Evolutionary conservation across 2,113 vertebrate genomes (phyloP), one percentile per base, ranked within the genome.

Genomic region (Mus pahari): DNA sequence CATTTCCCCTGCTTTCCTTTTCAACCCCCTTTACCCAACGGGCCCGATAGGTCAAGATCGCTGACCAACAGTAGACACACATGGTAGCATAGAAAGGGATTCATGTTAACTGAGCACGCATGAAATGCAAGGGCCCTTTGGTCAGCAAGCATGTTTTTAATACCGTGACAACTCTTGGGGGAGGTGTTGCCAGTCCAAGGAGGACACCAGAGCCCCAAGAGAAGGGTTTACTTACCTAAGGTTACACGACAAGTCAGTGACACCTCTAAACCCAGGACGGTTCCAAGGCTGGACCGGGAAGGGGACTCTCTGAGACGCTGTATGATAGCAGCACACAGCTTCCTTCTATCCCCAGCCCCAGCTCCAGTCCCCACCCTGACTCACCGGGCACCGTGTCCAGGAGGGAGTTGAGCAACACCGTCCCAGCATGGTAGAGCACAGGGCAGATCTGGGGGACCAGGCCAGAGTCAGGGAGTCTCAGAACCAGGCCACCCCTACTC

Each of bases 331-430:
- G 26, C 36, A n/a, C 36, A 24, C n/a, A 3, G 33, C 48, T 39
- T 5, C 64, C 86, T 77, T 39, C 81, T n/a, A 39, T 14, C 33
- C 58, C 79, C 3, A 8, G 26, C 39, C 3, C 16, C 26, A 7
- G 13, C 0, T 26, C 66, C 53, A 73, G 0, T 0, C 14, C 66
- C 48, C 10, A 0, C 31, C 2, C 55, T 87, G 20, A 97, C 98
- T 98, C 94, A 99, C 99, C 99, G 0, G 99, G 99, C 71, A 99
- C 99, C 0, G 99, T 99, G 90, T 99, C 98, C 98, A 99, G 94
- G 94, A 99, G 73, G 0, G 99, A 98, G 98, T 99, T 99, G 36
- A 99, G 98, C 26, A 99, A 97, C 94, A 99, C 99, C 28, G 98
- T 97, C 60, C 99, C 99, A 3, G 99, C 99, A 0, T 99, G 99